Evolutionary conservation across 2,113 vertebrate genomes (phyloP).

Genomic region (Malurus melanocephalus): DNA sequence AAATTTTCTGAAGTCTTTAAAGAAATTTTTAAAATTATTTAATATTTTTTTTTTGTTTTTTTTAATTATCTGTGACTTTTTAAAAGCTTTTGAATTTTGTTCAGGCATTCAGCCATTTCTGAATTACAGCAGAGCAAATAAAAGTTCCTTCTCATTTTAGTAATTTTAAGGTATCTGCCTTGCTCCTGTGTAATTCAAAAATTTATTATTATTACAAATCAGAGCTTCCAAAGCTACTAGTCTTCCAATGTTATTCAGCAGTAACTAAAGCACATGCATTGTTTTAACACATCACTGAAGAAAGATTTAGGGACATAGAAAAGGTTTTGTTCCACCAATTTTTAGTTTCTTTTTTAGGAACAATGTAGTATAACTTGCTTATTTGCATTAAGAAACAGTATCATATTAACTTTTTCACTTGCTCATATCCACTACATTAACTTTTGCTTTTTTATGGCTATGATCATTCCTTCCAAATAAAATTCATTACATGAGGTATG

Average conservation of each 20-base stretch:
- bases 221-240: not conserved
- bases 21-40: not conserved
- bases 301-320: not conserved
- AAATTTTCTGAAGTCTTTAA: not conserved
- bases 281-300: not conserved
- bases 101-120: not conserved
- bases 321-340: not conserved
- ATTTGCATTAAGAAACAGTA: not conserved
- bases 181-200: not conserved
- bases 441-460: not conserved
- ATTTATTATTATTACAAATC: not conserved
- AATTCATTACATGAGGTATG: not conserved
- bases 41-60: not conserved
- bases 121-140: not conserved
- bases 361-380: not conserved
- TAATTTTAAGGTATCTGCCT: not conserved
- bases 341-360: not conserved
- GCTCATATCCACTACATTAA: not conserved
- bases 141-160: not conserved
- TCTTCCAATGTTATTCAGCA: not conserved
- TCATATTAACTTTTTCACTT: not conserved
- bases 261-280: not conserved
- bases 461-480: not conserved
- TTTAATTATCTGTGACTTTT: not conserved
- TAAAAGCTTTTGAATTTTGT: not conserved